Base-by-base conservation (phyloP, 2,888 invertebrate genomes). In the Sinodicranocentrus sp. region DNA sequence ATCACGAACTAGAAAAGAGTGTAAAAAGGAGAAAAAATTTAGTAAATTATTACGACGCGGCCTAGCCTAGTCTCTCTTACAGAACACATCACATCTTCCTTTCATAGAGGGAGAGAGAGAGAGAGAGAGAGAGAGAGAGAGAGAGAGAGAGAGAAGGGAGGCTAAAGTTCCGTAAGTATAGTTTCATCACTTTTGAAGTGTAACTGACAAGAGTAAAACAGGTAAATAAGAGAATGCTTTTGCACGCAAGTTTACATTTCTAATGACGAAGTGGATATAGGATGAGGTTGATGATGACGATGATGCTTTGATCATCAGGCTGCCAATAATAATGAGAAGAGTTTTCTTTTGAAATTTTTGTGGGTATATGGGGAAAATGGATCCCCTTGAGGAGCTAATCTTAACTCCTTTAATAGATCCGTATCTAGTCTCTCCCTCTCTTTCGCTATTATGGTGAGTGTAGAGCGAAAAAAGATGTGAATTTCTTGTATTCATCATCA, bases 321-420 rank as follows among this genome's bases (percentile, higher is more conserved):
- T 79, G 79, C 79, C 79, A 79, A 79, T 79, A 79, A 79, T 71
- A 79, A 79, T 54, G 71, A 71, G 77, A 57, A 76, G 65, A 79
- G 79, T 71, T 71, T 59, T 79, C 79, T 71, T 79, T 71, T 48
- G 43, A 68, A 65, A 25, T 19, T 68, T 68, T 19, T 79, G 71
- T 61, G 71, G 59, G 52, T 79, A 71, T 65, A 79, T 65, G 71
- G 70, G 65, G 71, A 71, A 65, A 79, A 71, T 79, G 70, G 63
- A 71, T 79, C 71, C 63, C 71, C 79, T 79, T 79, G 71, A 71
- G 70, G 63, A 71, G 54, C 70, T 70, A 71, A 79, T 71, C 79
- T 63, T 79, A 67, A 70, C 61, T 79, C 61, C 71, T 78, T 79
- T 65, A 71, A 52, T 79, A 79, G 79, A 79, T 79, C 71, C 79